Evolutionary conservation across 1,140 invertebrate genomes (phyloP).

Genomic region (Wasmannia auropunctata): DNA sequence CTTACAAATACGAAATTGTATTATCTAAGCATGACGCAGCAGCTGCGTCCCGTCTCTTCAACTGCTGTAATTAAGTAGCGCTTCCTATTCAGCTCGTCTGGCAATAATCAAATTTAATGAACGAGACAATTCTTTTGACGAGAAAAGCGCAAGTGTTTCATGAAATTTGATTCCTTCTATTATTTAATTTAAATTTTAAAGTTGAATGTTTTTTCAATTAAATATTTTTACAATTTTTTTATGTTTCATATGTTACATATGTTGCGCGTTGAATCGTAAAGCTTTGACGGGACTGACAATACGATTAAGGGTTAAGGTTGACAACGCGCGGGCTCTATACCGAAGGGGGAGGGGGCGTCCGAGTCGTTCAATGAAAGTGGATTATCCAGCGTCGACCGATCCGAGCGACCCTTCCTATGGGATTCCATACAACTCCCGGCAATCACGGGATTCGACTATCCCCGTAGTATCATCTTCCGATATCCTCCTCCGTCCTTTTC

Average conservation of each 20-base stretch:
- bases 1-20: conserved; percentile 11
- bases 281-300: not conserved
- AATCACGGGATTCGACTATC: conserved; percentile 39
- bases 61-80: not conserved
- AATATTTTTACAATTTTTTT: not conserved
- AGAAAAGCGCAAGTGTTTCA: not conserved
- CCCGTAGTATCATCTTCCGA: conserved; percentile 42
- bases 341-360: not conserved
- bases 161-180: not conserved
- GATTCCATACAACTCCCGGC: conserved; percentile 31
- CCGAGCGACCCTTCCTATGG: conserved; percentile 25
- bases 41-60: not conserved
- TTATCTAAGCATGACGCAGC: conserved; percentile 10
- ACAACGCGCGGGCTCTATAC: conserved; percentile 14
- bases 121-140: not conserved
- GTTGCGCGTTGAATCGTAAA: not conserved
- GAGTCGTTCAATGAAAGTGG: conserved; percentile 19
- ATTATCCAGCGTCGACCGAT: conserved; percentile 26
- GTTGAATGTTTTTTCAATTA: not conserved
- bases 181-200: not conserved
- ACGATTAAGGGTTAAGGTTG: conserved; percentile 11
- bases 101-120: conserved; percentile 9
- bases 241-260: not conserved
- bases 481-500: conserved; percentile 22
- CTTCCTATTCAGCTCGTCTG: not conserved